A percentile compares a stretch with the other conserved stretches of the same genome.
phyloP scores from a whole-genome alignment of 2,888 invertebrate species.

The Hyposoter dolosus region DNA sequence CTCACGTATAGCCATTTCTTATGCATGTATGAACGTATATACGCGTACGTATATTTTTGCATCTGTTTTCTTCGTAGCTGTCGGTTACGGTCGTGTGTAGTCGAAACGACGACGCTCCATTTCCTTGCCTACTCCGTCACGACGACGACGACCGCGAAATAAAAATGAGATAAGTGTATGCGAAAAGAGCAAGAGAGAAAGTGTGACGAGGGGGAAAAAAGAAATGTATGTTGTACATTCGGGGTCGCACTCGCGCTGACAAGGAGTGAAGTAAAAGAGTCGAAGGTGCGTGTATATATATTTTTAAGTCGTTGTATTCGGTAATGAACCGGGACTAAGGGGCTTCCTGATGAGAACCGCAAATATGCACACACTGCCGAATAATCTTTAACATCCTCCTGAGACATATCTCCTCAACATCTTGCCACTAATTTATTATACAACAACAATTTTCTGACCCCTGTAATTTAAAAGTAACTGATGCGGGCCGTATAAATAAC shows the following conservation, averaged over 20 bases:
- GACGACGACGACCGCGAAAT: constrained; percentile 41
- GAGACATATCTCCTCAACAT: constrained; percentile 42
- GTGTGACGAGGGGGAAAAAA: constrained; percentile 35
- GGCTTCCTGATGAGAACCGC: constrained; percentile 49
- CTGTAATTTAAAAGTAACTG: constrained; percentile 45
- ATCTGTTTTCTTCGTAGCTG: constrained; percentile 44
- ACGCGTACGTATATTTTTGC: constrained; percentile 32
- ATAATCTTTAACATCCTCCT: constrained; percentile 47
- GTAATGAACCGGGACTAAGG: constrained; percentile 58
- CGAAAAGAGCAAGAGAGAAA: constrained; percentile 26
- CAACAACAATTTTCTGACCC: constrained; percentile 35
- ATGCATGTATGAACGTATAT: constrained; percentile 19
- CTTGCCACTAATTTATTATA: constrained; percentile 30
- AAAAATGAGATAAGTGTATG: constrained; percentile 16
- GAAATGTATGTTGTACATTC: constrained; percentile 32
- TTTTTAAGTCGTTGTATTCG: constrained; percentile 21
- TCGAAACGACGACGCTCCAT: constrained; percentile 64
- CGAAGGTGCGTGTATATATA: constrained; percentile 57
- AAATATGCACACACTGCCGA: constrained; percentile 37
- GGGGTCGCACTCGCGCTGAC: constrained; percentile 56
- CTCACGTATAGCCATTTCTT: not conserved
- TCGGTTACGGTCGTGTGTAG: constrained; percentile 44
- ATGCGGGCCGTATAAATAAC: constrained; percentile 54
- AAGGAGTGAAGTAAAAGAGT: constrained; percentile 60
- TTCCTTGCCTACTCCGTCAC: constrained; percentile 69